These are phyloP conservation scores for Propithecus coquereli DNA, from an alignment of 2,113 vertebrate genomes.

Conservation along the genomic window DNA sequence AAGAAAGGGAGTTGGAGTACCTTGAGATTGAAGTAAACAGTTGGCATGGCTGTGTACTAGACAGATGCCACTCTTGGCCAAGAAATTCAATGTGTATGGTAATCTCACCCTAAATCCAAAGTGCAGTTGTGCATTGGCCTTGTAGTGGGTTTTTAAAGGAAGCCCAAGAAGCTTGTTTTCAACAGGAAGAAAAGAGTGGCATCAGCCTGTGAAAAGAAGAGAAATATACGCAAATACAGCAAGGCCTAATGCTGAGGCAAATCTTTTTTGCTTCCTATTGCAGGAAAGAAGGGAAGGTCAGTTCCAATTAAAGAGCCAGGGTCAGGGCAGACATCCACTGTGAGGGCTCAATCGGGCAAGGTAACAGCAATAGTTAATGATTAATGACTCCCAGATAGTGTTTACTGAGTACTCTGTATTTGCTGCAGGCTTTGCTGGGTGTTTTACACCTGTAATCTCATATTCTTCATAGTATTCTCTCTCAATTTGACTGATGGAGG, in stretches of 20 bases:
- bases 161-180: neutral
- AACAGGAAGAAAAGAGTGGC: neutral
- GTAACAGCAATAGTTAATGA: constrained; percentile 15
- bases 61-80: neutral
- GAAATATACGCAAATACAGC: neutral
- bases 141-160: neutral
- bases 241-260: neutral
- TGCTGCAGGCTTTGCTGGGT: neutral
- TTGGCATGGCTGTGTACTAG: neutral
- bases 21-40: constrained; percentile 23
- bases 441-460: neutral
- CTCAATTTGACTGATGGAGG: constrained; percentile 43
- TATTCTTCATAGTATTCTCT: constrained; percentile 16
- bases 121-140: neutral
- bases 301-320: constrained; percentile 42
- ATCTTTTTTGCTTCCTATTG: neutral
- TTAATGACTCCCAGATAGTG: constrained; percentile 28
- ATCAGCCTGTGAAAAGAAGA: neutral
- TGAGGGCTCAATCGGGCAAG: neutral
- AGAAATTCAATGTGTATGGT: neutral
- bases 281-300: constrained; percentile 17
- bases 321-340: constrained; percentile 2
- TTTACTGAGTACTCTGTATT: neutral
- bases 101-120: neutral
- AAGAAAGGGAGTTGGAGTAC: neutral